Evolutionary conservation across 2,113 vertebrate species (phyloP).

Genomic region (Chaetura pelagica): DNA sequence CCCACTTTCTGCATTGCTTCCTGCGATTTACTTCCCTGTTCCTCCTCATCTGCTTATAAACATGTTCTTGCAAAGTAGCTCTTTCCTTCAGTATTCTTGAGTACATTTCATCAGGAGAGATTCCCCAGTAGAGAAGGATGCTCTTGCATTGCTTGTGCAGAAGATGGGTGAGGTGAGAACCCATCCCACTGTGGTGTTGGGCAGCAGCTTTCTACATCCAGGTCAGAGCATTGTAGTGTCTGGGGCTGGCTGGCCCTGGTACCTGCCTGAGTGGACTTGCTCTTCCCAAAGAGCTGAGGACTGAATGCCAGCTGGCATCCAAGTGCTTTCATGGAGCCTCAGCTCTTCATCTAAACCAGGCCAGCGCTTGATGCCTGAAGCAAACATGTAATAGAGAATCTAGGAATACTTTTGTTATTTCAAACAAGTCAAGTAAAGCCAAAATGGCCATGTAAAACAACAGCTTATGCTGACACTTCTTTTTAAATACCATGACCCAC

Average conservation of each 20-base stretch:
- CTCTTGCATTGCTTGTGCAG: background rate
- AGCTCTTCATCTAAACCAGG: background rate
- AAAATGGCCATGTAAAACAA: background rate
- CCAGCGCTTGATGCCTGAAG: background rate
- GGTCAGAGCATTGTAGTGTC: rapidly evolving
- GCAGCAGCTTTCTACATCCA: background rate
- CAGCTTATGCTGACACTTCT: background rate
- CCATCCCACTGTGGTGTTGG: background rate
- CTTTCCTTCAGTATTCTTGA: background rate
- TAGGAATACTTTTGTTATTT: background rate
- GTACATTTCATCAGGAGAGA: background rate
- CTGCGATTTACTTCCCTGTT: background rate
- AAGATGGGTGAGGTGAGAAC: background rate
- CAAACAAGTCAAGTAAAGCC: background rate
- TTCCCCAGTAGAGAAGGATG: background rate
- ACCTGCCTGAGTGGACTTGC: rapidly evolving
- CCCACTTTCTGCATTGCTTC: background rate
- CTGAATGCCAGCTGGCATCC: background rate
- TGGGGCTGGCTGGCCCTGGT: background rate
- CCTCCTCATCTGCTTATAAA: background rate
- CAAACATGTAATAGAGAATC: background rate
- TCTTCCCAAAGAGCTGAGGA: background rate
- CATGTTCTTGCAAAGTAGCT: background rate
- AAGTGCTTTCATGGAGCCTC: background rate
- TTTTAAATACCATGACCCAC: background rate